A percentile compares a stretch with the other conserved stretches of the same genome.
phyloP scores from a whole-genome alignment of 1,140 invertebrate genomes.

The Aphaenogaster floridana region DNA sequence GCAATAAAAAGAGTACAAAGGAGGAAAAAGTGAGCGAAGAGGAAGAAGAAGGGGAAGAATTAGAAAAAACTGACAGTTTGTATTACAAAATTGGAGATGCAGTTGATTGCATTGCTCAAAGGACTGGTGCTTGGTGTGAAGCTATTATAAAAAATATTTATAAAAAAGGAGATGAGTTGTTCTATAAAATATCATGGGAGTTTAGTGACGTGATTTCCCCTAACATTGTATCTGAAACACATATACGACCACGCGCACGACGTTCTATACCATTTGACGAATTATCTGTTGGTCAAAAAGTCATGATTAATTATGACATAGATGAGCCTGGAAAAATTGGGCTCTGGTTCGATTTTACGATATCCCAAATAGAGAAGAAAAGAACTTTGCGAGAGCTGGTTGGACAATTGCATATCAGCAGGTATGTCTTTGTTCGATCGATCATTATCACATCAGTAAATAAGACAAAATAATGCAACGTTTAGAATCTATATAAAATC shows the following conservation, averaged over 20 bases:
- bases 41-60: conserved; percentile 51
- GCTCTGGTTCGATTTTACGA: conserved; percentile 91
- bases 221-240: conserved; percentile 86
- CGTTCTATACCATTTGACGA: conserved; percentile 87
- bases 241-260: conserved; percentile 91
- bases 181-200: conserved; percentile 87
- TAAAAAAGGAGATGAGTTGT: conserved; percentile 76
- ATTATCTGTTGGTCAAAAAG: conserved; percentile 88
- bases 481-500: neutral
- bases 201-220: conserved; percentile 80
- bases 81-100: conserved; percentile 90
- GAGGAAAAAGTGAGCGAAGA: conserved; percentile 49
- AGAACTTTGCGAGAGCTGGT: conserved; percentile 75
- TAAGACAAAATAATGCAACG: neutral
- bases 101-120: conserved; percentile 89
- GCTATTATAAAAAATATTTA: conserved; percentile 87
- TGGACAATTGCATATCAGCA: conserved; percentile 82
- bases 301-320: conserved; percentile 93
- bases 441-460: neutral
- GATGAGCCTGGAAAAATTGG: conserved; percentile 91
- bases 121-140: conserved; percentile 90
- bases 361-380: conserved; percentile 82
- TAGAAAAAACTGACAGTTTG: conserved; percentile 84
- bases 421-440: conserved; percentile 51
- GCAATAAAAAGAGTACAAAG: neutral